These are phyloP conservation scores for Aplysina aerophoba DNA, from an alignment of 37 sponge, comb jelly and placozoan species.

Conservation along the genomic window DNA sequence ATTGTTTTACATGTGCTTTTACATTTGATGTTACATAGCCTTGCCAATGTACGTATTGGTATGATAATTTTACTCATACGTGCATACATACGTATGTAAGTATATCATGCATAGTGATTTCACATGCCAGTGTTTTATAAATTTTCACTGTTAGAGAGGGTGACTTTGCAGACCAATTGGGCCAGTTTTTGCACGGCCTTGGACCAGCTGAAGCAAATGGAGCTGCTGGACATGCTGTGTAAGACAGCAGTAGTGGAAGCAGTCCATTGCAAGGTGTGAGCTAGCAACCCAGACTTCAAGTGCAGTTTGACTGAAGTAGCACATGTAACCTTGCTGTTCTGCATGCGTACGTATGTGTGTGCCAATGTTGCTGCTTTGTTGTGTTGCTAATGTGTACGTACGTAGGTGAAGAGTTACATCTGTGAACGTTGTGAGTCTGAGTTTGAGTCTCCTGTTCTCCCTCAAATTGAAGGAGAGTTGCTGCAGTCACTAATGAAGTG, in stretches of 20 bases:
- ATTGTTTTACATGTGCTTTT: no score
- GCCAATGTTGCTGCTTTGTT: neutral
- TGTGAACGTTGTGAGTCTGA: conserved; percentile 40
- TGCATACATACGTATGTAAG: no score
- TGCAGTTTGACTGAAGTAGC: no score
- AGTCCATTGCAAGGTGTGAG: conserved; percentile 36
- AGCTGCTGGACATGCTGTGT: conserved; percentile 47
- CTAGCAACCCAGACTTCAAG: no score
- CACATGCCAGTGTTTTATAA: no score
- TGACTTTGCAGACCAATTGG: neutral
- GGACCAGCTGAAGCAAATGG: conserved; percentile 31
- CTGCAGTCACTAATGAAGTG: conserved; percentile 38
- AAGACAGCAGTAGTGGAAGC: conserved; percentile 43
- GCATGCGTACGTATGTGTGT: neutral
- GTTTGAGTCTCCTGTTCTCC: conserved; percentile 42
- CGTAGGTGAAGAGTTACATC: conserved; percentile 44
- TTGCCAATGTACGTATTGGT: no score
- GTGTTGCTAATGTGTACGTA: neutral
- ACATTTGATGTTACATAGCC: no score
- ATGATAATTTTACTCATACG: no score
- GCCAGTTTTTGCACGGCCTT: neutral
- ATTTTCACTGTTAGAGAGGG: no score
- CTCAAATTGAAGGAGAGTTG: conserved; percentile 26
- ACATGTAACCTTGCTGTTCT: neutral
- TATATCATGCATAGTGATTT: no score